phyloP scores from a whole-genome alignment of 1,140 invertebrate species.

The Brachionus koreanus region DNA sequence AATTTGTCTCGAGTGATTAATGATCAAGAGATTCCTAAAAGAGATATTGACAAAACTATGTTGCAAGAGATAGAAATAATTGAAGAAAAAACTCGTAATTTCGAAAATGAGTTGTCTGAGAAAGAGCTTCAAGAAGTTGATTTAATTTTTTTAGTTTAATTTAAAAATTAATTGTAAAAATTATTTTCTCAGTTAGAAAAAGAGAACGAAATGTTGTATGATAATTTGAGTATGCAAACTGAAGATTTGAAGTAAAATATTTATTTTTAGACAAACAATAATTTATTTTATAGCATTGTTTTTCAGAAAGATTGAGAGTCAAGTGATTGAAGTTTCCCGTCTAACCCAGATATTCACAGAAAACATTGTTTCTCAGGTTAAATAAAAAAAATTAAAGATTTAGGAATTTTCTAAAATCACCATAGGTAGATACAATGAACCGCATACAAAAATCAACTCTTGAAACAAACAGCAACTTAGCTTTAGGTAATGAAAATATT shows the following conservation, averaged over 20 bases:
- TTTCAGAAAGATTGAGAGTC: slow-evolving; percentile 33
- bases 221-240: slow-evolving; percentile 26
- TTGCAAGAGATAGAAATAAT: not conserved
- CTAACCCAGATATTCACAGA: slow-evolving; percentile 41
- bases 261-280: not conserved
- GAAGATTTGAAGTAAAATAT: slow-evolving; percentile 23
- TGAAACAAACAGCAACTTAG: slow-evolving; percentile 27
- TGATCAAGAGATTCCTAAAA: not conserved
- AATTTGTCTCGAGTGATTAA: not conserved
- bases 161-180: not conserved
- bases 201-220: slow-evolving; percentile 31
- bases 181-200: slow-evolving; percentile 16
- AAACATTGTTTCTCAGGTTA: slow-evolving; percentile 42
- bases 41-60: not conserved
- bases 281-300: not conserved
- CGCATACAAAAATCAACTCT: slow-evolving; percentile 30
- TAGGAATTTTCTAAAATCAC: too few relatives aligned
- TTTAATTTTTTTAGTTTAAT: not conserved
- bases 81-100: not conserved
- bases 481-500: slow-evolving; percentile 31
- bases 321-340: slow-evolving; percentile 32
- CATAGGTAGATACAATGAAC: not conserved
- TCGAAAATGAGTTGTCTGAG: not conserved
- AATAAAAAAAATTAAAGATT: not conserved
- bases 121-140: not conserved